Percentiles rank a stretch among this genome's conserved stretches.
These are phyloP conservation scores for Oligia latruncula DNA, from an alignment of 2,888 invertebrate species.

Conservation along the genomic window DNA sequence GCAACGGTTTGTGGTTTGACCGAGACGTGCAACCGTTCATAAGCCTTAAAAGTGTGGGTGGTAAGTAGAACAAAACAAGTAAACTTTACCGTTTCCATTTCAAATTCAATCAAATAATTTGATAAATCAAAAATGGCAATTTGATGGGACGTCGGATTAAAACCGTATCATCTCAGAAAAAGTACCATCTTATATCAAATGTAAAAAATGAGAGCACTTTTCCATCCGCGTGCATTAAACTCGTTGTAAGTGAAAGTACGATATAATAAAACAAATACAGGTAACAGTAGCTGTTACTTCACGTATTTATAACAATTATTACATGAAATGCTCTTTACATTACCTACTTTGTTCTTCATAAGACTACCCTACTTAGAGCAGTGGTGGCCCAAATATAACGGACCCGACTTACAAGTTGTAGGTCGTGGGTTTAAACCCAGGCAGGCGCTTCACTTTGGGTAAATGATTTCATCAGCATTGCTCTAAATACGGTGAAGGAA, in stretches of 20 bases:
- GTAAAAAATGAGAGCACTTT: conserved; percentile 50
- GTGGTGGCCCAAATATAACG: neutral
- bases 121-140: conserved; percentile 12
- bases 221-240: conserved; percentile 15
- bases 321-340: neutral
- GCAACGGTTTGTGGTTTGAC: neutral
- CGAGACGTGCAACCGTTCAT: neutral
- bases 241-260: conserved; percentile 45
- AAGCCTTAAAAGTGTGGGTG: neutral
- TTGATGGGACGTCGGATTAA: neutral
- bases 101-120: conserved; percentile 24
- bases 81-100: conserved; percentile 13
- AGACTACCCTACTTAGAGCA: neutral
- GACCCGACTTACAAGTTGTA: too few relatives aligned
- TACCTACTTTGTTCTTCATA: neutral
- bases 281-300: neutral
- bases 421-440: too few relatives aligned
- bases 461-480: too few relatives aligned
- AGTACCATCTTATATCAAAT: conserved; percentile 17
- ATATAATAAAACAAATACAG: conserved; percentile 11
- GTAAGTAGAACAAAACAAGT: neutral
- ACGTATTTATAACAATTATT: neutral
- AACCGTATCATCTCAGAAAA: conserved; percentile 23
- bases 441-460: too few relatives aligned
- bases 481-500: too few relatives aligned